phyloP scores from a whole-genome alignment of 92 coral and sea anemone genomes.

The Umimayanthus chanpuru region DNA sequence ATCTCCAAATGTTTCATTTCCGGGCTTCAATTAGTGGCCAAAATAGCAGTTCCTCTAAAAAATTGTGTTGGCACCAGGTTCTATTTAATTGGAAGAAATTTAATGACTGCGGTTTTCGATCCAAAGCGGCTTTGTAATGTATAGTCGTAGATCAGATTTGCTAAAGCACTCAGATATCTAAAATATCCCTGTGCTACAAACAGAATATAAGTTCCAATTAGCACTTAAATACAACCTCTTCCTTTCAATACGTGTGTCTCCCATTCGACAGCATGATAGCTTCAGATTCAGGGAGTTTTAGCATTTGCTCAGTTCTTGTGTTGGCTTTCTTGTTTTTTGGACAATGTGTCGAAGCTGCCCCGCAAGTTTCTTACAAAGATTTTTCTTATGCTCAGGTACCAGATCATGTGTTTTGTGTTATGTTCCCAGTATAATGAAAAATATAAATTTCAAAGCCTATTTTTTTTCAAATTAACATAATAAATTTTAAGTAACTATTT shows the following conservation, averaged over 20 bases:
- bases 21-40: not conserved
- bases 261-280: not conserved
- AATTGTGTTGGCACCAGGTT: not conserved
- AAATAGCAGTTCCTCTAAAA: not conserved
- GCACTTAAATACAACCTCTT: not conserved
- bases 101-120: not conserved
- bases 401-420: not conserved
- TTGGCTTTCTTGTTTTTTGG: not conserved
- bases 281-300: constrained; percentile 8
- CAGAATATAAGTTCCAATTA: not conserved
- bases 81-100: not conserved
- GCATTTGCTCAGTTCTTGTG: not conserved
- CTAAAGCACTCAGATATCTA: not conserved
- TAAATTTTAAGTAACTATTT: too few species aligned
- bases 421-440: too few species aligned
- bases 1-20: not conserved
- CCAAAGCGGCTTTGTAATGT: not conserved
- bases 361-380: not conserved
- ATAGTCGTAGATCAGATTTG: not conserved
- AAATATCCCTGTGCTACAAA: not conserved
- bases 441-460: too few species aligned
- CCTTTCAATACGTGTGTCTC: not conserved
- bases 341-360: not conserved
- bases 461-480: too few species aligned
- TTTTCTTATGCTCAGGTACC: not conserved